These are phyloP conservation scores for Hyperoodon ampullatus DNA, from an alignment of 2,113 vertebrate genomes.

Conservation along the genomic window DNA sequence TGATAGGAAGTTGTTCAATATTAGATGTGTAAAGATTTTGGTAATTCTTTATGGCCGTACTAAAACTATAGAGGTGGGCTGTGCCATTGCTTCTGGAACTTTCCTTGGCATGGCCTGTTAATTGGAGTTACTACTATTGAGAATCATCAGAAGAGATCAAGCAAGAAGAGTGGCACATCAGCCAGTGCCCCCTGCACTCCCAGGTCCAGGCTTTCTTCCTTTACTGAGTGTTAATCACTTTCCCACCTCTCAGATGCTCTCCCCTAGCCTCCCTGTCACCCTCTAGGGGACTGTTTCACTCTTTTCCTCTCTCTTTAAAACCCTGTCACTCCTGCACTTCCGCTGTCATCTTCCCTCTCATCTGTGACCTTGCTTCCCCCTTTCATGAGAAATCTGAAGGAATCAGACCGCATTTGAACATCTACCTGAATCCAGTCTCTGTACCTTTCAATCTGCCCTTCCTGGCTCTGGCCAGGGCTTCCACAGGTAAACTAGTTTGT, in stretches of 20 bases:
- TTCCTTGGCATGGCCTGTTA: background rate
- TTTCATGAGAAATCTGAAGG: background rate
- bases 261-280: rapidly evolving
- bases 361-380: background rate
- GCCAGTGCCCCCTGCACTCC: background rate
- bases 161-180: background rate
- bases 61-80: background rate
- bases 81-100: background rate
- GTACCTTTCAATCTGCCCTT: background rate
- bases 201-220: background rate
- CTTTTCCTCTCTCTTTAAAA: background rate
- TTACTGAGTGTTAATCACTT: background rate
- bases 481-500: background rate
- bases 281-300: background rate
- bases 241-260: background rate
- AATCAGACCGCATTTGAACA: background rate
- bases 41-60: background rate
- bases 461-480: background rate
- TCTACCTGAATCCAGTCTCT: background rate
- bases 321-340: background rate
- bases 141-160: background rate
- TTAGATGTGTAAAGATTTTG: background rate
- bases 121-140: background rate
- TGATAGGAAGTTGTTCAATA: background rate
- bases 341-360: background rate